Evolutionary conservation across 2,888 invertebrate genomes (phyloP).

Genomic region (Melieria crassipennis): DNA sequence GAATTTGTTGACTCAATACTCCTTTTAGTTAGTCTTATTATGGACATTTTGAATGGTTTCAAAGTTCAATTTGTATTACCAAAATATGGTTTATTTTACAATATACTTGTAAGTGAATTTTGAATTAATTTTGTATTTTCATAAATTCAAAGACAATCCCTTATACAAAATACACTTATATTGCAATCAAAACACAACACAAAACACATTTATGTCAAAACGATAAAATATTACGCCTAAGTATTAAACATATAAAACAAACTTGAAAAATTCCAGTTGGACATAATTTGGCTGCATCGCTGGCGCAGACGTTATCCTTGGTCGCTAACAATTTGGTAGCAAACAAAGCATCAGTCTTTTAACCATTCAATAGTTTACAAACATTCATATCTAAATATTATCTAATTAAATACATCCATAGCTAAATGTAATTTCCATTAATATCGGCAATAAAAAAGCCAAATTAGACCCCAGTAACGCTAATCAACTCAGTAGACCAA

Average conservation of each 20-base stretch:
- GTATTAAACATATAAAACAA: constrained; percentile 12
- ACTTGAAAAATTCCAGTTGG: constrained; percentile 55
- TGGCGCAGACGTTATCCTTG: constrained; percentile 63
- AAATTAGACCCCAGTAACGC: no score
- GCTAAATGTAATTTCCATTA: no score
- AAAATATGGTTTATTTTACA: no score
- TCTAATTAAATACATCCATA: constrained; percentile 3
- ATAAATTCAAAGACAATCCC: not conserved
- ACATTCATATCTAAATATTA: not conserved
- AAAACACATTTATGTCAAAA: constrained; percentile 34
- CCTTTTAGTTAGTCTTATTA: no score
- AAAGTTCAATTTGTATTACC: no score
- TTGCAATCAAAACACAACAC: constrained; percentile 15
- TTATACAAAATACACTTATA: not conserved
- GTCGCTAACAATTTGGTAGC: constrained; percentile 65
- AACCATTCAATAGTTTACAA: no score
- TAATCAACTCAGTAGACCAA: no score
- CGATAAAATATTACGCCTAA: constrained; percentile 37
- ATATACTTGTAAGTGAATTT: constrained; percentile 3
- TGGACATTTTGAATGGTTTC: no score
- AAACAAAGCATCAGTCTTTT: not conserved
- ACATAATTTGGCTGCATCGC: constrained; percentile 65
- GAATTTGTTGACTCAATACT: no score
- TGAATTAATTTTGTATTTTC: constrained; percentile 16
- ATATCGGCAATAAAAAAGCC: no score